These are phyloP conservation scores for Acleris holmiana DNA, from an alignment of 2,888 invertebrate genomes.

Conservation along the genomic window DNA sequence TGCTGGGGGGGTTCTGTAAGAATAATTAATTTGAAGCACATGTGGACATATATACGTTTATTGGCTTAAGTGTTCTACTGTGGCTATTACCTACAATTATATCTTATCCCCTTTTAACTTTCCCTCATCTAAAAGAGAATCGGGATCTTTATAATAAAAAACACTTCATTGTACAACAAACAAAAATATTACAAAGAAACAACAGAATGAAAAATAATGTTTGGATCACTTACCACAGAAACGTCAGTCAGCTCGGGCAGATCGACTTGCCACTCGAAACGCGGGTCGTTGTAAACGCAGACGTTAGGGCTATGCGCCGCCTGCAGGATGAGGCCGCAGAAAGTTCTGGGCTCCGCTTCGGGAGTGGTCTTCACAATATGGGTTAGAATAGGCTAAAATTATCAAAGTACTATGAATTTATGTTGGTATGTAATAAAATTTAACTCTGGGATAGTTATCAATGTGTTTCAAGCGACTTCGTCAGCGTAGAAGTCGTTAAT, in stretches of 20 bases:
- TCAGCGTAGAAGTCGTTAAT: no score
- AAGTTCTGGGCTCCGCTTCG: conserved; percentile 76
- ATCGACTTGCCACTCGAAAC: conserved; percentile 81
- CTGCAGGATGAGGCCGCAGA: conserved; percentile 85
- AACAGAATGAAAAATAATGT: neutral
- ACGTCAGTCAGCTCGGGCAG: conserved; percentile 54
- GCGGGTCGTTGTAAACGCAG: conserved; percentile 67
- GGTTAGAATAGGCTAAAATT: conserved; percentile 83
- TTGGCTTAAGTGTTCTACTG: no score
- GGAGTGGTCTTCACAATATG: conserved; percentile 84
- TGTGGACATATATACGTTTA: neutral
- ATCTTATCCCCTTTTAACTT: no score
- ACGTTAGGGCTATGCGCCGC: conserved; percentile 55
- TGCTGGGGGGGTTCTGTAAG: conserved; percentile 47
- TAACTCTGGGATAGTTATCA: no score
- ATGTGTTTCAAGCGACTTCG: no score
- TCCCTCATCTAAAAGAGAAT: no score
- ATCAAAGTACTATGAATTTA: no score
- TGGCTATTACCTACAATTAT: no score
- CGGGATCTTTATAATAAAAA: no score
- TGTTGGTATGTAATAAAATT: no score
- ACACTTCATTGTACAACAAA: no score
- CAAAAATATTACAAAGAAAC: no score
- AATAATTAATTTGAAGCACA: conserved; percentile 10
- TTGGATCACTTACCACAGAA: conserved; percentile 48